Base-by-base conservation (phyloP, 1,140 invertebrate species). In the Papilio dardanus region DNA sequence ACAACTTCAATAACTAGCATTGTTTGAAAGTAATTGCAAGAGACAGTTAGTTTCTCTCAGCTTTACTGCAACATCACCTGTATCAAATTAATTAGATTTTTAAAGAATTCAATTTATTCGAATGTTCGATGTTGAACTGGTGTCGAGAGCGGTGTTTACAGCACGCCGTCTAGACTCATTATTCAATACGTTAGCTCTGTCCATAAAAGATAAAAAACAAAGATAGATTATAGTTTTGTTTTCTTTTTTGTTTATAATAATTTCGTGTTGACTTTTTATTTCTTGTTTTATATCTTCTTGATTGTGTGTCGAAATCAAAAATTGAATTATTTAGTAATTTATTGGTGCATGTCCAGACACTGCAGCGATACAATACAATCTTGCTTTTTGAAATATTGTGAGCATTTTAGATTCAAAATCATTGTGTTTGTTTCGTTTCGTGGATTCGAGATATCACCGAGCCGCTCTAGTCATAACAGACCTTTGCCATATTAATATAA, bases 81-180 rank as follows among this genome's bases (percentile, higher is more conserved):
- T 28, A 37, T 40, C 21, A 69, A 71, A 71, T 71, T 71, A 71
- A 73, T 73, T 73, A 58, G 46, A 21, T 54, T 73, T 73, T 54
- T 73, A 73, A n/a, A 54, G 46, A 73, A 54, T 73, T 33, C 71
- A 73, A 73, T 73, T 58, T 73, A 73, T 73, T 73, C 42, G 28
- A 33, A 73, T 73, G 28, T 28, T 73, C 21, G 46, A 54, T 21
- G 28, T 58, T 54, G 21, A 54, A 73, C 19, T 58, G 30, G 3
- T 31, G 71, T 28, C 35, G 40, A 71, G 28, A 71, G 16, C 24
- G 40, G 46, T 33, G 46, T 73, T 62, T 35, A 73, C 50, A 73
- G 46, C 71, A 58, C 46, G 31, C 46, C 31, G 71, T 73, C 71
- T 73, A 73, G 71, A 73, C 71, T 73, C 71, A 73, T 73, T 73